phyloP scores from a whole-genome alignment of 2,797 vertebrate species.

The Malurus leucopterus region DNA sequence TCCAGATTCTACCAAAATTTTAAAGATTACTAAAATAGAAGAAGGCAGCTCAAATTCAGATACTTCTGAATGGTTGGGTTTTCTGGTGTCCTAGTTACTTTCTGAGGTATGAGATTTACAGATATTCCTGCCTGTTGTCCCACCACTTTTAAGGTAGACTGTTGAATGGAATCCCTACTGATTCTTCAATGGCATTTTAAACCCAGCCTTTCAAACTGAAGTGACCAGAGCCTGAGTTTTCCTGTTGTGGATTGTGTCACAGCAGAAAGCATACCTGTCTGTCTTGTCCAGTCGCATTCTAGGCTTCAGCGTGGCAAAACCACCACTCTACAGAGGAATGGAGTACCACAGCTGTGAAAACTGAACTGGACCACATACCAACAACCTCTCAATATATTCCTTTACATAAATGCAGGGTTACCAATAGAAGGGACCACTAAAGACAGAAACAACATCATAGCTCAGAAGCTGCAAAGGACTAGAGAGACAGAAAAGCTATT shows the following conservation, averaged over 20 bases:
- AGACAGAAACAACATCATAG: neutral
- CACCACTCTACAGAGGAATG: neutral
- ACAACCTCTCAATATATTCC: neutral
- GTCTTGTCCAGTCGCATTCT: neutral
- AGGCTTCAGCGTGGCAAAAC: neutral
- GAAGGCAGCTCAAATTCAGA: neutral
- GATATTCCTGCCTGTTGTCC: neutral
- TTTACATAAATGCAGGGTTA: neutral
- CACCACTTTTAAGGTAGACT: neutral
- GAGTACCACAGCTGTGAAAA: neutral
- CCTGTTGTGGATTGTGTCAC: neutral
- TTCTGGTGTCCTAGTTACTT: neutral
- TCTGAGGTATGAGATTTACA: neutral
- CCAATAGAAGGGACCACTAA: neutral
- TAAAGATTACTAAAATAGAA: neutral
- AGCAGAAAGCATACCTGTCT: neutral
- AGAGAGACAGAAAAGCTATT: neutral
- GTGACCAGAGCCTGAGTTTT: neutral
- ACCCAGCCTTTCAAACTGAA: neutral
- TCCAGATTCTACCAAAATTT: neutral
- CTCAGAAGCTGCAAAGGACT: neutral
- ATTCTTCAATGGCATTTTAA: neutral
- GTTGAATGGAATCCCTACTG: neutral
- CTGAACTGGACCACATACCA: neutral
- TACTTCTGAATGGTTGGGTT: neutral